Evolutionary conservation across 35 echinoderm and acorn worm species (phyloP).

Genomic region (Apostichopus parvimensis): DNA sequence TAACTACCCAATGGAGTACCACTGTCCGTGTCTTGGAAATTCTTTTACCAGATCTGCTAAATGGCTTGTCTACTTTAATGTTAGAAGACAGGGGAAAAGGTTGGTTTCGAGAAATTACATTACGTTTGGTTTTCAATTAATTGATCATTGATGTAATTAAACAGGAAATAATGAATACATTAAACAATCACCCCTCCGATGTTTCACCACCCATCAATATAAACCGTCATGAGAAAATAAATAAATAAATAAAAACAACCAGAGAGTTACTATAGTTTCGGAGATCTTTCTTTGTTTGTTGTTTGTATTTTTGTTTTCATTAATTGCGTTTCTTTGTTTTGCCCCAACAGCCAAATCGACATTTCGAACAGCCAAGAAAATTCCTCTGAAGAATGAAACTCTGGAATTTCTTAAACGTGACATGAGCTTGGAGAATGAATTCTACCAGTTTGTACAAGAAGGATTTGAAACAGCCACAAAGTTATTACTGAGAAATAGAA

Average conservation of each 20-base stretch:
- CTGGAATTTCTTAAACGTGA: conserved; percentile 17
- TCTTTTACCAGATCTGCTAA: conserved; percentile 25
- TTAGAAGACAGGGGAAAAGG: neutral
- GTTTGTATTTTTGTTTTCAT: too few relatives aligned
- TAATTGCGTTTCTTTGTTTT: neutral
- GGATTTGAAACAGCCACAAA: neutral
- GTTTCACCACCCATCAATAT: too few relatives aligned
- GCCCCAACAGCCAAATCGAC: neutral
- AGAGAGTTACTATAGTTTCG: too few relatives aligned
- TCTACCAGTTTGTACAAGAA: conserved; percentile 7
- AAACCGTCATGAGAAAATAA: too few relatives aligned
- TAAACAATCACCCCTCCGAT: too few relatives aligned
- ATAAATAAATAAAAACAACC: too few relatives aligned
- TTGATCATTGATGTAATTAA: too few relatives aligned
- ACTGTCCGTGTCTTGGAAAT: neutral
- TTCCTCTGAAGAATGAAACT: neutral
- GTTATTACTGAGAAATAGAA: neutral
- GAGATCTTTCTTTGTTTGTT: too few relatives aligned
- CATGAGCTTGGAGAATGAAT: conserved; percentile 12
- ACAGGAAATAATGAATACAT: too few relatives aligned
- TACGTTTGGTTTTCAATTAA: too few relatives aligned
- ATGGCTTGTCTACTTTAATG: neutral
- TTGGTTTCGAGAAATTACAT: neutral
- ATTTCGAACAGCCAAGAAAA: conserved; percentile 20
- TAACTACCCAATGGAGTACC: neutral